Evolutionary conservation across 2,797 vertebrate genomes (phyloP).

Genomic region (Poeciliopsis presidionis): DNA sequence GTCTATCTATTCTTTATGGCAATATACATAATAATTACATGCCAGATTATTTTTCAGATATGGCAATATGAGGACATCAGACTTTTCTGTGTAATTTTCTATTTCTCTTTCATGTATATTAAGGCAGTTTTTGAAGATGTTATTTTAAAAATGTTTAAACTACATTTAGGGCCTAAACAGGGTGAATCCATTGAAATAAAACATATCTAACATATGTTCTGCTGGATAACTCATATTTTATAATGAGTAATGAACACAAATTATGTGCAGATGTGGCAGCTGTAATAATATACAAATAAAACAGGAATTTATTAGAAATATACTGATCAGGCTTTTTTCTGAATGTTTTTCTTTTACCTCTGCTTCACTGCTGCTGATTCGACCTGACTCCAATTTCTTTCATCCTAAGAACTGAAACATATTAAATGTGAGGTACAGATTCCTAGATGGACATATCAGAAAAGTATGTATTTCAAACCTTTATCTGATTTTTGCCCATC

Average conservation of each 20-base stretch:
- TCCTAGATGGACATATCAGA: not conserved
- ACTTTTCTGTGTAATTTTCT: constrained; percentile 6
- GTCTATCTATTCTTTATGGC: not conserved
- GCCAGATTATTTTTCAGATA: not conserved
- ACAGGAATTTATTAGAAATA: not conserved
- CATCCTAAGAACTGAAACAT: not conserved
- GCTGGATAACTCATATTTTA: not conserved
- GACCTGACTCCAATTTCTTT: not conserved
- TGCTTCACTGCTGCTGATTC: not conserved
- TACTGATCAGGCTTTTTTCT: not conserved
- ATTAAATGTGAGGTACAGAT: not conserved
- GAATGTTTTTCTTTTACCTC: not conserved
- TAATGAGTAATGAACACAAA: not conserved
- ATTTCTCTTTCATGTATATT: constrained; percentile 1
- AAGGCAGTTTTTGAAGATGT: constrained; percentile 27
- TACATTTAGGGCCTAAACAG: constrained; percentile 31
- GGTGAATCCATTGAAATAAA: constrained; percentile 30
- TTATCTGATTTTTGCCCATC: not conserved
- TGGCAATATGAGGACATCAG: constrained; percentile 3
- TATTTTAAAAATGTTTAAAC: constrained; percentile 22
- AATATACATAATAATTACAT: not conserved
- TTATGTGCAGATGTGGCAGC: not conserved
- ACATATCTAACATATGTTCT: not conserved
- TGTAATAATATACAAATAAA: not conserved
- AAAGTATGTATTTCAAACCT: too few relatives aligned